Conservation (phyloP, 1,140 invertebrate genomes). For the Anastrepha obliqua region DNA sequence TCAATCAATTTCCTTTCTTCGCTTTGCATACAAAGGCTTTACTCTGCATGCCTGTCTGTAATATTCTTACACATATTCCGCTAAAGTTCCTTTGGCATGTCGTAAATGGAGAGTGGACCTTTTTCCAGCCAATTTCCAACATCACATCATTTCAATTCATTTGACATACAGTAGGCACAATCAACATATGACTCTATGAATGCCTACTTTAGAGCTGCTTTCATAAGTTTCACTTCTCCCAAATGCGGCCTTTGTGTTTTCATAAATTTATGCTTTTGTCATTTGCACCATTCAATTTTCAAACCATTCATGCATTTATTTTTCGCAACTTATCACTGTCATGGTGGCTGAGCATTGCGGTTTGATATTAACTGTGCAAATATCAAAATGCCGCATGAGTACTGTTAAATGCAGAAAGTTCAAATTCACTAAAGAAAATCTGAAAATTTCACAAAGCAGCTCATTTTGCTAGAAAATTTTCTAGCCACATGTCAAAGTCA, state of each 20-base stretch:
- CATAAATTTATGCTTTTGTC: neutral
- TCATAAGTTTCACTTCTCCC: no score
- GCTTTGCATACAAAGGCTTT: no score
- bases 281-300: neutral
- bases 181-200: no score
- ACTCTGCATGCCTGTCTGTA: no score
- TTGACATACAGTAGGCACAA: no score
- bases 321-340: neutral
- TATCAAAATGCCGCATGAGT: neutral
- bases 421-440: neutral
- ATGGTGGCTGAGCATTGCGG: neutral
- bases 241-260: neutral
- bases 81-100: no score
- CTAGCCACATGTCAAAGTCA: constrained; percentile 11
- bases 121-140: neutral
- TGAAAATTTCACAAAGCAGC: neutral
- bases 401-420: neutral
- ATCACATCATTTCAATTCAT: neutral
- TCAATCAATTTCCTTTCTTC: no score
- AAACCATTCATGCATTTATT: neutral
- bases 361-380: constrained; percentile 2
- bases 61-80: no score
- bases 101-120: no score
- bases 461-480: neutral
- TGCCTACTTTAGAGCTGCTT: no score